Evolutionary conservation across 37 sponge, comb jelly and placozoan species (phyloP), one percentile per base, ranked within the genome.

Genomic region (Hexactinellida sp.): DNA sequence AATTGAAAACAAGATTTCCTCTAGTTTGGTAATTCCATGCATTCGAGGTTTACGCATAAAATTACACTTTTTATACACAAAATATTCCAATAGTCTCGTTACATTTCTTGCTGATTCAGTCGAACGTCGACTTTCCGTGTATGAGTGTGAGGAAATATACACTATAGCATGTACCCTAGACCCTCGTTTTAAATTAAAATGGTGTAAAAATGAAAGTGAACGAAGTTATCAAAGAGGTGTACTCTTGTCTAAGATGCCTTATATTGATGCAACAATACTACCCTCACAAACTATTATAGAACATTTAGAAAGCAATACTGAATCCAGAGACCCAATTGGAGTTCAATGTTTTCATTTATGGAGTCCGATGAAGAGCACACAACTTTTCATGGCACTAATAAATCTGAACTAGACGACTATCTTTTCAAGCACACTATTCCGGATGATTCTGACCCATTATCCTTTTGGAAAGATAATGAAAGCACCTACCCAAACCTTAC

Each of bases 221-320:
- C 76, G 76, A 63, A 21, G 76, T 63, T 63, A 28, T 63, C 76
- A 63, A 63, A 63, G n/a, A 63, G 76, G 76, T 63, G 34, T 63
- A 25, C 76, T 63, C 76, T 63, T 63, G 34, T 63, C 76, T 63
- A 63, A 63, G 76, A 63, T 63, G 76, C 76, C 76, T 23, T 63
- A 1, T 63, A 63, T 63, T 63, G 76, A n/a, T 21, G 30, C 30
- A 63, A 28, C 76, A 63, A 63, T 63, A 63, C 32, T 23, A 21
- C 76, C 76, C 76, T 63, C 76, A 28, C 76, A 7, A 63, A 63
- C 13, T 5, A 63, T 63, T 63, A 28, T 63, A 63, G 32, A 63
- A 63, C 21, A 19, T n/a, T n/a, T n/a, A n/a, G n/a, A n/a, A 16
- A 47, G 52, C 52, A 47, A 47, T 16, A 47, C 13, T 47, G 52